Conservation (phyloP, 2,797 vertebrate species). For the Gila robusta region DNA sequence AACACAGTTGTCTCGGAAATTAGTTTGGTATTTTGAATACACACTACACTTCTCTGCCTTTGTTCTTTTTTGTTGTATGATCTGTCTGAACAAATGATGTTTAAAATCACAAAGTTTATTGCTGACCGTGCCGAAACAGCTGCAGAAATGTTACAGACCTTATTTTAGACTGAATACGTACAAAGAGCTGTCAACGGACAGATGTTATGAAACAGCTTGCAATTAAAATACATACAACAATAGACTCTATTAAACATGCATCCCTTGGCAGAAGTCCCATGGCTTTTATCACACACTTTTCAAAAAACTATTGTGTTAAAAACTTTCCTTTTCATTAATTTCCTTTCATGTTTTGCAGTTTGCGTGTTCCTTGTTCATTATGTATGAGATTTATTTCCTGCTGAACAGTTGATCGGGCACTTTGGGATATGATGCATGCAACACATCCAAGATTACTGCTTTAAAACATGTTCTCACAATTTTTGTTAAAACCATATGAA, state of each 20-base stretch:
- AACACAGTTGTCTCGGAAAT: background rate
- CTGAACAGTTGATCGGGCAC: background rate
- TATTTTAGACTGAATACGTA: constrained; percentile 7
- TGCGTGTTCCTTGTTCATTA: background rate
- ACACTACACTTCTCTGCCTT: background rate
- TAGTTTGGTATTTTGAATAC: background rate
- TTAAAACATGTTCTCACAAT: background rate
- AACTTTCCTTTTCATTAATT: background rate
- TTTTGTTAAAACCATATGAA: background rate
- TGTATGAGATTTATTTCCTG: constrained; percentile 17
- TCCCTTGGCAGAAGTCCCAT: constrained; percentile 15
- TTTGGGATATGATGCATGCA: background rate
- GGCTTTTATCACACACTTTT: constrained; percentile 23
- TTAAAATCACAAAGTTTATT: background rate
- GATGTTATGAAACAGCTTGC: constrained; percentile 32
- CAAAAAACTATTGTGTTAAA: background rate
- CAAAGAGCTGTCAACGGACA: constrained; percentile 19
- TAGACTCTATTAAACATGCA: background rate
- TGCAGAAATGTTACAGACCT: constrained; percentile 1
- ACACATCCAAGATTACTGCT: constrained; percentile 5
- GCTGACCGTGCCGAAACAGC: background rate
- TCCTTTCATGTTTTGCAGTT: background rate
- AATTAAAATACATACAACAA: constrained; percentile 17
- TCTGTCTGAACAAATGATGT: background rate
- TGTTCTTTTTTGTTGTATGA: background rate